phyloP scores from a whole-genome alignment of 2,113 vertebrate genomes.

The Gymnorhina tibicen region DNA sequence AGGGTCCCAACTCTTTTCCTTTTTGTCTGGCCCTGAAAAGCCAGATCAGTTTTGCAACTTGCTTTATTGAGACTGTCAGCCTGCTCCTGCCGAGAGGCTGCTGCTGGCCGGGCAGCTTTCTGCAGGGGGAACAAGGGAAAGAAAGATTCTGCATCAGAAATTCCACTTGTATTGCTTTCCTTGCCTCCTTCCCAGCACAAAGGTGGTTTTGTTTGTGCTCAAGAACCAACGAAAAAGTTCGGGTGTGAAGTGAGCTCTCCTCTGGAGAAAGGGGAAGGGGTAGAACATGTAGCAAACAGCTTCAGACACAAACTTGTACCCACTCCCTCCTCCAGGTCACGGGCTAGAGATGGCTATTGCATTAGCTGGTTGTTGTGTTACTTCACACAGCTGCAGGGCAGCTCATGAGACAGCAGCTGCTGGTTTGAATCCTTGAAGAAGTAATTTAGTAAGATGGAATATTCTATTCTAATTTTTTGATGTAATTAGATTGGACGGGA shows the following conservation, averaged over 20 bases:
- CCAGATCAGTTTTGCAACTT: not conserved
- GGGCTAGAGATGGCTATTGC: not conserved
- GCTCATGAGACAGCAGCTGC: not conserved
- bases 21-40: conserved; percentile 40
- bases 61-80: conserved; percentile 39
- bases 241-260: conserved; percentile 9
- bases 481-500: not conserved
- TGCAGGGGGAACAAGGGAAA: not conserved
- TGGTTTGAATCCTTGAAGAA: not conserved
- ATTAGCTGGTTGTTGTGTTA: not conserved
- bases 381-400: not conserved
- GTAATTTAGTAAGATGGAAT: not conserved
- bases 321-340: not conserved
- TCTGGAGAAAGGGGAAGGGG: not conserved
- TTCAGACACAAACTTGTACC: not conserved
- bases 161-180: not conserved
- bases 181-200: conserved; percentile 17
- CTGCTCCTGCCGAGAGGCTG: not conserved
- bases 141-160: conserved; percentile 16
- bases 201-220: conserved; percentile 49
- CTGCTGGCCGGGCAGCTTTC: not conserved
- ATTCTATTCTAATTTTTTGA: not conserved
- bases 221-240: conserved; percentile 10
- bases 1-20: not conserved
- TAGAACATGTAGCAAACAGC: not conserved